Base-by-base conservation (phyloP, 2,113 vertebrate species). In the Cranoglanis bouderius region DNA sequence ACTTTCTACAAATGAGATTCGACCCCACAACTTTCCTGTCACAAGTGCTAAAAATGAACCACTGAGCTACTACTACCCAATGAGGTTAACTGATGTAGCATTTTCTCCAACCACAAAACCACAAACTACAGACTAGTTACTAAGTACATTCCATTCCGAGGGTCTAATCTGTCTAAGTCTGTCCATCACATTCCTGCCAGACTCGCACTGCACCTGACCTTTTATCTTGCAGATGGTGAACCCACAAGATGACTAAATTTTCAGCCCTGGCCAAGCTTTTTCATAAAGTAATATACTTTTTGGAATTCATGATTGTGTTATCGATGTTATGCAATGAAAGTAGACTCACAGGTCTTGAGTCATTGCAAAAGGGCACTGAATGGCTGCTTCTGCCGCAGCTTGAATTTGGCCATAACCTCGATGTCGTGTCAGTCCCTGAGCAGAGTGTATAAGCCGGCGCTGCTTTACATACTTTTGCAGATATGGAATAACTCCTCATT, bases 401-500 rank as follows among this genome's bases (percentile, higher is more conserved):
- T 84, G 38, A 84, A 29, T 43, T 63, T n/a, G 26, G 83, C 61
- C 40, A 10, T 67, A 18, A 32, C 13, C n/a, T 74, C 13, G 13
- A 18, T 43, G 14, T 6, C 13, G 9, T 57, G 85, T n/a, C 13
- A 59, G 6, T 75, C 51, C 70, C 85, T 61, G 38, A 77, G 55
- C 35, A 8, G 40, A 8, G 9, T n/a, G 13, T 63, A 26, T 21
- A 32, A 13, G n/a, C 29, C 0, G 2, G 18, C 80, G 74, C 57
- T 78, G 75, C 57, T 81, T 81, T 81, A 6, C 77, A 87, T 87
- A 81, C 32, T 32, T 87, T 80, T 65, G 2, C 59, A 87, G 59
- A 87, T 81, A 86, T 72, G 8, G 9, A 35, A 53, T 46, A 70
- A 72, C 85, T 77, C 72, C 2, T 57, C 38, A 26, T 59, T 40